Conservation (phyloP, 1,140 invertebrate genomes). For the Alviniconcha marisindica region DNA sequence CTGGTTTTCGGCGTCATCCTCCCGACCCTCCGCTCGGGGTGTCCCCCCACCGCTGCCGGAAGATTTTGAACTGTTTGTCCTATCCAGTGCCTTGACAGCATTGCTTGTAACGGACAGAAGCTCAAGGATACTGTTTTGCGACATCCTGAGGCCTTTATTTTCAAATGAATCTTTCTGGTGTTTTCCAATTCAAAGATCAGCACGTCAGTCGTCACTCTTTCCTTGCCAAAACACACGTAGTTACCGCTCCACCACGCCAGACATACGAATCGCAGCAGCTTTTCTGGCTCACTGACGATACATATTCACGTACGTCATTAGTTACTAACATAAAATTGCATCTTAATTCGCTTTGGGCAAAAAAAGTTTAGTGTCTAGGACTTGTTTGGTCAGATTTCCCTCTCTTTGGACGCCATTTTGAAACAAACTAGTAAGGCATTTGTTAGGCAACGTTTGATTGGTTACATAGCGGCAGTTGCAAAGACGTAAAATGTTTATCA, state of each 20-base stretch:
- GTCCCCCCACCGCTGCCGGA: constrained; percentile 30
- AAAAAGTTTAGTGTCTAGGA: not conserved
- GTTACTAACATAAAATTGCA: too few species aligned
- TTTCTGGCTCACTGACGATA: too few species aligned
- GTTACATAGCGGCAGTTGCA: not conserved
- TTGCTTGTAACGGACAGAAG: constrained; percentile 58
- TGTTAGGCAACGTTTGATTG: constrained; percentile 12
- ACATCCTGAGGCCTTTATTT: not conserved
- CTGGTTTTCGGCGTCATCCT: constrained; percentile 4
- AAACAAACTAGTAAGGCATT: not conserved
- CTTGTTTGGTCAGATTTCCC: constrained; percentile 32
- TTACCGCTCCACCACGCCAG: too few species aligned
- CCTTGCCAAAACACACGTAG: too few species aligned
- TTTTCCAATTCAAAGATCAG: too few species aligned
- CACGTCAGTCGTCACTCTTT: too few species aligned
- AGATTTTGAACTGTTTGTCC: constrained; percentile 32
- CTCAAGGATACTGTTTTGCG: constrained; percentile 47
- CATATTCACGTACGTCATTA: too few species aligned
- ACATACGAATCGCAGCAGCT: too few species aligned
- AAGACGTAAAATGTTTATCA: not conserved
- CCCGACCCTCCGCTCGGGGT: not conserved
- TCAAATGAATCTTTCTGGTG: too few species aligned
- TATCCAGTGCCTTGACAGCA: constrained; percentile 54
- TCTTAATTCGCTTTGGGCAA: too few species aligned
- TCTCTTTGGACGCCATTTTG: constrained; percentile 23